Conservation (phyloP, 2,888 invertebrate genomes). For the Agonopterix arenella region DNA sequence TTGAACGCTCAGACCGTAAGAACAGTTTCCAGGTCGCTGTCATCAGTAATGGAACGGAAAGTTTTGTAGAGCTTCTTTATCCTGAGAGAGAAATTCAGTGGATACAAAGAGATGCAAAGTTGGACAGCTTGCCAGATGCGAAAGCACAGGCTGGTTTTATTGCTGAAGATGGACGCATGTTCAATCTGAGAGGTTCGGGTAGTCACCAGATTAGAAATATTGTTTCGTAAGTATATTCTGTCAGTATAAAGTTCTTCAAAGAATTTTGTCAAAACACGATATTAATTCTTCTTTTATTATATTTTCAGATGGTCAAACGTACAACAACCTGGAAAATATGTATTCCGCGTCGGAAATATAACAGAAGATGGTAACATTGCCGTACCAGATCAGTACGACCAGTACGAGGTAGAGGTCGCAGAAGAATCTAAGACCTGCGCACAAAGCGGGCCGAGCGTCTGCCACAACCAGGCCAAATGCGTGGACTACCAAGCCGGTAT, state of each 20-base stretch:
- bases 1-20: slow-evolving; percentile 81
- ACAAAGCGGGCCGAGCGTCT: slow-evolving; percentile 82
- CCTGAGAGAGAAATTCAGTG: slow-evolving; percentile 93
- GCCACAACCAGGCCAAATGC: slow-evolving; percentile 89
- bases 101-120: slow-evolving; percentile 88
- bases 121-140: slow-evolving; percentile 89
- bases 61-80: slow-evolving; percentile 92
- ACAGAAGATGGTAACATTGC: slow-evolving; percentile 78
- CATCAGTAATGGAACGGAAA: slow-evolving; percentile 85
- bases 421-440: slow-evolving; percentile 75
- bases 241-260: background rate
- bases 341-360: slow-evolving; percentile 89
- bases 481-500: slow-evolving; percentile 89
- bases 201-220: slow-evolving; percentile 91
- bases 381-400: slow-evolving; percentile 79
- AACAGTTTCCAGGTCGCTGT: slow-evolving; percentile 90
- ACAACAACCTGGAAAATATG: slow-evolving; percentile 89
- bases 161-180: slow-evolving; percentile 86
- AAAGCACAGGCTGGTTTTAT: slow-evolving; percentile 96
- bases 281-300: background rate
- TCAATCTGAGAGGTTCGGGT: slow-evolving; percentile 90
- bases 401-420: slow-evolving; percentile 56
- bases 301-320: slow-evolving; percentile 88
- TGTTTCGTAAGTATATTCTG: slow-evolving; percentile 78
- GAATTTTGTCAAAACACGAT: too few species aligned